A percentile compares a stretch with the other conserved stretches of the same genome.
phyloP scores from a whole-genome alignment of 2,797 vertebrate species.

The Luscinia luscinia region DNA sequence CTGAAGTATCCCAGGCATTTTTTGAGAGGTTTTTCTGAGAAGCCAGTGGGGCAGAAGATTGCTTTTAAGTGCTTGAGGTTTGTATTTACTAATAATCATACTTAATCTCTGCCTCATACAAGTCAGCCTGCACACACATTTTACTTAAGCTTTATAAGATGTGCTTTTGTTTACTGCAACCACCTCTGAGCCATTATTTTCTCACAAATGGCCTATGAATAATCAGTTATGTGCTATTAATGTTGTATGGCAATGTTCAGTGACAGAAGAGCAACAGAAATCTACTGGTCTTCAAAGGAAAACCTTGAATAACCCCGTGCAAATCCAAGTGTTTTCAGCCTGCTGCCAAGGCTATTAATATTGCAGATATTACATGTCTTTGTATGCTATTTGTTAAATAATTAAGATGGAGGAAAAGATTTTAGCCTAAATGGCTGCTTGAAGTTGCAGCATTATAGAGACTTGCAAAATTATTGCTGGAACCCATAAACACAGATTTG shows the following conservation, averaged over 20 bases:
- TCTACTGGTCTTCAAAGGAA: neutral
- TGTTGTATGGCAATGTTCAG: neutral
- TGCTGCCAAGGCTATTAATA: slow-evolving; percentile 8
- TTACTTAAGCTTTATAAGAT: neutral
- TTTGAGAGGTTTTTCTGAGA: neutral
- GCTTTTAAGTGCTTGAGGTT: neutral
- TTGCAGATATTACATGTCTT: slow-evolving; percentile 36
- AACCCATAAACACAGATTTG: neutral
- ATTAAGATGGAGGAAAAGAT: slow-evolving; percentile 7
- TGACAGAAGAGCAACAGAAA: neutral
- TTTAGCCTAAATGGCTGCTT: slow-evolving; percentile 11
- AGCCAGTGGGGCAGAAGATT: neutral
- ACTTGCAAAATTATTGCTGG: neutral
- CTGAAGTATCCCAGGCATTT: neutral
- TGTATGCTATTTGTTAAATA: slow-evolving; percentile 40
- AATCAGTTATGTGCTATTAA: neutral
- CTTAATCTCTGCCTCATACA: neutral
- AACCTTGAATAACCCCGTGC: neutral
- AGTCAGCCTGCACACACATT: neutral
- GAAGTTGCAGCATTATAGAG: neutral
- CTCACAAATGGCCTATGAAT: neutral
- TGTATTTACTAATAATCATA: neutral
- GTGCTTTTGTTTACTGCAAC: neutral
- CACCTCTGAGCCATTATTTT: neutral
- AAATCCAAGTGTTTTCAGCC: slow-evolving; percentile 25